Conservation (phyloP, 2,113 vertebrate species). For the Pangasianodon gigas region DNA sequence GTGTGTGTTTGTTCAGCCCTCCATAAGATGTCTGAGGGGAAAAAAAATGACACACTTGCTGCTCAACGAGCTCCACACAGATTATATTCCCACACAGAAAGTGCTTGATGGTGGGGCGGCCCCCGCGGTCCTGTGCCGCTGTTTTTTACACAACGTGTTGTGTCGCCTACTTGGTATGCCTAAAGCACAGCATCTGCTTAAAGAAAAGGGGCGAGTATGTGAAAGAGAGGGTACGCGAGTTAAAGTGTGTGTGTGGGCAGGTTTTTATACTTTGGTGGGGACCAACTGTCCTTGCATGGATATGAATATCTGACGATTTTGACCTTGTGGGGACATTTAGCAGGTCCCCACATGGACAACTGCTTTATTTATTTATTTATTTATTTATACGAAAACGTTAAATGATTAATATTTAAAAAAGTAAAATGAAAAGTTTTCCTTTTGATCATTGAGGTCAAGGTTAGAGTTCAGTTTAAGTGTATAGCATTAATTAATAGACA, state of each 20-base stretch:
- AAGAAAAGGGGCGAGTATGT: constrained; percentile 19
- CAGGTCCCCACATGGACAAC: not conserved
- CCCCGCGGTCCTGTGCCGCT: not conserved
- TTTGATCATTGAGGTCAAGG: not conserved
- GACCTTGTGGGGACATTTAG: not conserved
- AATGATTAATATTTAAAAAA: not conserved
- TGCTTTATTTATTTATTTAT: not conserved
- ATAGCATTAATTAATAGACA: not conserved
- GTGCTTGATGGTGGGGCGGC: not conserved
- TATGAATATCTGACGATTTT: not conserved
- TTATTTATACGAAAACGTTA: not conserved
- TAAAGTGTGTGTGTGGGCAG: constrained; percentile 13
- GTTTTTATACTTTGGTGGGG: not conserved
- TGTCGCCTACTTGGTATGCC: constrained; percentile 55
- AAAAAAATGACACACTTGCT: constrained; percentile 13
- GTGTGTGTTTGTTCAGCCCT: constrained; percentile 35
- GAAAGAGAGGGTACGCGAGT: constrained; percentile 29
- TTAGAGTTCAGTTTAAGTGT: not conserved
- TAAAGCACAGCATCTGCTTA: constrained; percentile 50
- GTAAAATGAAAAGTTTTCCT: not conserved
- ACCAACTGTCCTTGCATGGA: not conserved
- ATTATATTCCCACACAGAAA: constrained; percentile 25
- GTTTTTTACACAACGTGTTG: constrained; percentile 42
- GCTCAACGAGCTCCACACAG: not conserved
- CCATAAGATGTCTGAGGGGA: constrained; percentile 28